Evolutionary conservation across 2,113 vertebrate genomes (phyloP).

Genomic region (Chrysemys picta): DNA sequence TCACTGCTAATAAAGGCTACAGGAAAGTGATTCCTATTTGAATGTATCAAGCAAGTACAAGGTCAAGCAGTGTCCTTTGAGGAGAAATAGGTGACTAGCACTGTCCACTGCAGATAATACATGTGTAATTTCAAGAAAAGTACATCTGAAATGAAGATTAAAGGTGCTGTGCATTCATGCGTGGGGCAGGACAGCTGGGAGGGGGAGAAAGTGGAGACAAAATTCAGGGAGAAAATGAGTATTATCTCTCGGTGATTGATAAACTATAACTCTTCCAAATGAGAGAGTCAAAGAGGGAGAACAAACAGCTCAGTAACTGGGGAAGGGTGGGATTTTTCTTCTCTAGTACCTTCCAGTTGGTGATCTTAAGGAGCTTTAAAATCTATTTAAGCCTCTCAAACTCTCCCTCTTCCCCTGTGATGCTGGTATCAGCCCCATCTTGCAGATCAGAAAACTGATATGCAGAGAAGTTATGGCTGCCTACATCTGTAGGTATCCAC

Average conservation of each 20-base stretch:
- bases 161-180: background rate
- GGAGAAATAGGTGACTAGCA: constrained; percentile 29
- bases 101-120: constrained; percentile 27
- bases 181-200: background rate
- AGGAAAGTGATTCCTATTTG: constrained; percentile 60
- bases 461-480: background rate
- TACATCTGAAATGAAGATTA: constrained; percentile 61
- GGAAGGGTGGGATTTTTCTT: background rate
- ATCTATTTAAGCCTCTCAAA: background rate
- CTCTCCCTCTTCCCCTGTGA: fast-evolving
- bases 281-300: constrained; percentile 17
- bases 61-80: constrained; percentile 65
- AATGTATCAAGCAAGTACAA: constrained; percentile 45
- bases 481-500: background rate
- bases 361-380: background rate
- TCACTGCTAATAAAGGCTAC: constrained; percentile 49
- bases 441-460: background rate
- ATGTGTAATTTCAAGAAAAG: constrained; percentile 29
- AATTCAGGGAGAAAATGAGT: constrained; percentile 43
- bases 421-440: fast-evolving
- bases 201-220: constrained; percentile 5
- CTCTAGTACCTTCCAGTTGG: background rate
- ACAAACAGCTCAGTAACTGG: constrained; percentile 7
- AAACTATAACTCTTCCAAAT: constrained; percentile 36
- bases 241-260: constrained; percentile 46